These are phyloP conservation scores for Rhopalosiphum padi DNA, from an alignment of 1,140 invertebrate genomes.

Conservation along the genomic window DNA sequence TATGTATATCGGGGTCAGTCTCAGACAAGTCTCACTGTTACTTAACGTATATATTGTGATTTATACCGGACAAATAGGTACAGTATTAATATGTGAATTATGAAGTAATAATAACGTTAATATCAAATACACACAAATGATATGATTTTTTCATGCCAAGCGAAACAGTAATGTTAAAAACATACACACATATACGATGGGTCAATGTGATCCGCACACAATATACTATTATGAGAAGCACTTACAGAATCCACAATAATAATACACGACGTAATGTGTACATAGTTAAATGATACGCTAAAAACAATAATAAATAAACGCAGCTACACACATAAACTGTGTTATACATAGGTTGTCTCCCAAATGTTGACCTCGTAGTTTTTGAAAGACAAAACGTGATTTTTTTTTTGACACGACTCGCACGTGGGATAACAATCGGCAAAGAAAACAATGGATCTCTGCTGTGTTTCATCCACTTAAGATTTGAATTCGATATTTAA, in stretches of 20 bases:
- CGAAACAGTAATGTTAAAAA: background rate
- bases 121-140: background rate
- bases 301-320: background rate
- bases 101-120: background rate
- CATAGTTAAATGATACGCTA: background rate
- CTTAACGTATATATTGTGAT: background rate
- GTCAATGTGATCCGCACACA: background rate
- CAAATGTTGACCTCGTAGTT: background rate
- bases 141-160: background rate
- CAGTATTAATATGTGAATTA: background rate
- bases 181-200: background rate
- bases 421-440: background rate
- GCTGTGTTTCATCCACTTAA: background rate
- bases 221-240: background rate
- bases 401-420: background rate
- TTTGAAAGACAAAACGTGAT: background rate
- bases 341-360: background rate
- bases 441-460: background rate
- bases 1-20: too few species aligned
- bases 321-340: background rate
- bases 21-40: background rate
- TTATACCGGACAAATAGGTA: background rate
- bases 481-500: background rate
- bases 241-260: background rate
- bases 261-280: background rate